phyloP scores from a whole-genome alignment of 1,140 invertebrate genomes.

The Octopus sinensis region DNA sequence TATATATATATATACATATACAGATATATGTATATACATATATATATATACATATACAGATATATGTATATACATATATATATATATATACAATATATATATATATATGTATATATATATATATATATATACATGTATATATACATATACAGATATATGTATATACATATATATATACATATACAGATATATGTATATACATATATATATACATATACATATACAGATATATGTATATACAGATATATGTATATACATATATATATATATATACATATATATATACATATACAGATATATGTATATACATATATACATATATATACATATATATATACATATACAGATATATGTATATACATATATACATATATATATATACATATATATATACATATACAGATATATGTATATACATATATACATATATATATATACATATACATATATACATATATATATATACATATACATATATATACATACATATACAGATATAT shows the following conservation, averaged over 20 bases:
- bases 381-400: no score
- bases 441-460: no score
- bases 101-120: neutral
- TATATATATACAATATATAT: no score
- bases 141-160: neutral
- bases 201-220: neutral
- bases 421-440: no score
- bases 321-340: neutral
- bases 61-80: no score
- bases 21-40: no score
- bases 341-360: neutral
- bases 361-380: slow-evolving; percentile 2
- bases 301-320: neutral
- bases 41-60: no score
- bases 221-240: neutral
- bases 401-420: no score
- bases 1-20: no score
- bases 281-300: neutral
- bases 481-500: no score
- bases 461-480: no score
- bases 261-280: neutral
- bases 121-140: neutral
- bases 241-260: neutral
- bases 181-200: neutral
- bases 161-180: neutral